Evolutionary conservation across 2,888 invertebrate species (phyloP).

Genomic region (Calameuta pallipes): DNA sequence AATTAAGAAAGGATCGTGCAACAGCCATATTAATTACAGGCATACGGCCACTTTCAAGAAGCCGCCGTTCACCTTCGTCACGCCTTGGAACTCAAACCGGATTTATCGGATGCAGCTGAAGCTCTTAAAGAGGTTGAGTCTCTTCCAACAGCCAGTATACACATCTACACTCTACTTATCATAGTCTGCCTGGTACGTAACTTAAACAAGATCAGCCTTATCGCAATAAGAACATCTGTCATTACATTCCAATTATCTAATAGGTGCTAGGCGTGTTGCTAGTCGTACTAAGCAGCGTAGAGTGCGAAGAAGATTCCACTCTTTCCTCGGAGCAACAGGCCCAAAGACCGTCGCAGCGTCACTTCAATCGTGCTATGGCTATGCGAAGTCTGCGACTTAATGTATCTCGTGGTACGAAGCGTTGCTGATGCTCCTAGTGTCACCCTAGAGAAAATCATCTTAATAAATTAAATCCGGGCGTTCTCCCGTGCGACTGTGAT

Average conservation of each 20-base stretch:
- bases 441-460: constrained; percentile 8
- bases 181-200: constrained; percentile 83
- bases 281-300: constrained; percentile 80
- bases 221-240: constrained; percentile 10
- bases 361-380: constrained; percentile 90
- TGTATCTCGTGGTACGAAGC: constrained; percentile 59
- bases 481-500: constrained; percentile 34
- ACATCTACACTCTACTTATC: constrained; percentile 87
- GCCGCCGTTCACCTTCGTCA: constrained; percentile 86
- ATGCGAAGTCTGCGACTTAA: constrained; percentile 80
- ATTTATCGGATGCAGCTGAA: constrained; percentile 83
- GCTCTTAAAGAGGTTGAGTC: constrained; percentile 86
- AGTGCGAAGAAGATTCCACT: constrained; percentile 58
- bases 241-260: constrained; percentile 29
- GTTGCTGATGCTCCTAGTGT: constrained; percentile 51
- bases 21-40: constrained; percentile 55
- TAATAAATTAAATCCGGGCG: constrained; percentile 12
- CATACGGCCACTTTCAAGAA: constrained; percentile 90
- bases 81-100: constrained; percentile 85
- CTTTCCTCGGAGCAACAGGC: constrained; percentile 57
- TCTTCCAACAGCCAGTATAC: constrained; percentile 82
- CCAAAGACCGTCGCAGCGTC: constrained; percentile 74
- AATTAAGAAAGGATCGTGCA: neutral
- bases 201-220: neutral
- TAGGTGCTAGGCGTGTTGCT: constrained; percentile 85